Evolutionary conservation across 37 sponge, comb jelly and placozoan species (phyloP).

Genomic region (Hexactinellida sp.): DNA sequence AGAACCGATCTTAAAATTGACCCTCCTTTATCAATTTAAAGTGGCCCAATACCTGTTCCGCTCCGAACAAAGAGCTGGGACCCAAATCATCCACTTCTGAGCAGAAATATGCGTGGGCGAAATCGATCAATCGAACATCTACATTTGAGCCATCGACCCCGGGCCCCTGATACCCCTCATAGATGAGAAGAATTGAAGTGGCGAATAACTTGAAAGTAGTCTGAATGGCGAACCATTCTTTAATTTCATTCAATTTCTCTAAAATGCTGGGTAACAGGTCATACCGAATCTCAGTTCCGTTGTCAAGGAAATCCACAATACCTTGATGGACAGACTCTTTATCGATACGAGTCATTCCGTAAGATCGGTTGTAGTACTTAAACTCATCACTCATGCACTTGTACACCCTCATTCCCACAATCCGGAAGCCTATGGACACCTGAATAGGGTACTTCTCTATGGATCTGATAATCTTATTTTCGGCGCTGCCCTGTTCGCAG

Average conservation of each 20-base stretch:
- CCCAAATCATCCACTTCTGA: background rate
- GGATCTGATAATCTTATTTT: conserved; percentile 55
- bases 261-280: conserved; percentile 37
- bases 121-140: conserved; percentile 65
- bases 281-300: conserved; percentile 19
- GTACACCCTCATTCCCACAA: conserved; percentile 62
- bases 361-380: conserved; percentile 35
- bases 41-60: background rate
- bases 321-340: background rate
- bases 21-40: background rate
- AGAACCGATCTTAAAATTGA: background rate
- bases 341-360: conserved; percentile 15
- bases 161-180: conserved; percentile 37
- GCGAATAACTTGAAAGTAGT: conserved; percentile 44
- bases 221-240: conserved; percentile 44
- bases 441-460: conserved; percentile 56
- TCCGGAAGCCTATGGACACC: conserved; percentile 51
- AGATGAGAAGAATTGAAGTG: conserved; percentile 66
- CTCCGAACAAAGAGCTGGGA: background rate
- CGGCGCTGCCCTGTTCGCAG: conserved; percentile 53
- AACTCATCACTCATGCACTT: conserved; percentile 19
- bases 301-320: conserved; percentile 24
- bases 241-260: conserved; percentile 24
- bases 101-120: conserved; percentile 45
- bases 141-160: conserved; percentile 10